Evolutionary conservation across 2,888 invertebrate species (phyloP), one percentile per base, ranked within the genome.

Genomic region (Coelinius sp.): DNA sequence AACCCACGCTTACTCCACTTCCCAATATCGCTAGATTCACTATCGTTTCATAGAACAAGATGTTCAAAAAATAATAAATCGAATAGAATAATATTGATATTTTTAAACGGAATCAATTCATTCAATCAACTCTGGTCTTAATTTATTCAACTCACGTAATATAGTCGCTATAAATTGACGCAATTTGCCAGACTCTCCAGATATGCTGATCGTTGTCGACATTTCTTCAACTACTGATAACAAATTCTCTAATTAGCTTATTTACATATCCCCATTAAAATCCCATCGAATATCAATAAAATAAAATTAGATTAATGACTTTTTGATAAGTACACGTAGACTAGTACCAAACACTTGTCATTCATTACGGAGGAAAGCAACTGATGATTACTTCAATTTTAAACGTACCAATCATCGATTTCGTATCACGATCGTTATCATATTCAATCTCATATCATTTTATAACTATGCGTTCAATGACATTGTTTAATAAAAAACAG

Each of bases 1-100:
- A 92, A 0, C 91, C 91, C 68, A 90, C 87, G 70, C 86, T 82
- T 27, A 83, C 84, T 0, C 90, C 89, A 53, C 88, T 84, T 1
- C 85, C 79, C 59, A 89, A 71, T 1, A 85, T 78, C 1, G 87
- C 81, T 8, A 89, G 41, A 74, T 89, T 89, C n/a, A 85, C 89
- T 89, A 20, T 49, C 7, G 2, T 49, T 49, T 49, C 8, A 6
- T 31, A 31, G n/a, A n/a, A n/a, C n/a, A n/a, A n/a, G n/a, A n/a
- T n/a, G n/a, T n/a, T n/a, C n/a, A n/a, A n/a, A n/a, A n/a, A n/a
- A n/a, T n/a, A n/a, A n/a, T n/a, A n/a, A n/a, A n/a, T n/a, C n/a
- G n/a, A n/a, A n/a, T n/a, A n/a, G n/a, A n/a, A n/a, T n/a, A n/a
- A n/a, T n/a, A n/a, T n/a, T n/a, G n/a, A n/a, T n/a, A n/a, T n/a